Evolutionary conservation across 2,888 invertebrate species (phyloP), one percentile per base, ranked within the genome.

Genomic region (Mamestra brassicae): DNA sequence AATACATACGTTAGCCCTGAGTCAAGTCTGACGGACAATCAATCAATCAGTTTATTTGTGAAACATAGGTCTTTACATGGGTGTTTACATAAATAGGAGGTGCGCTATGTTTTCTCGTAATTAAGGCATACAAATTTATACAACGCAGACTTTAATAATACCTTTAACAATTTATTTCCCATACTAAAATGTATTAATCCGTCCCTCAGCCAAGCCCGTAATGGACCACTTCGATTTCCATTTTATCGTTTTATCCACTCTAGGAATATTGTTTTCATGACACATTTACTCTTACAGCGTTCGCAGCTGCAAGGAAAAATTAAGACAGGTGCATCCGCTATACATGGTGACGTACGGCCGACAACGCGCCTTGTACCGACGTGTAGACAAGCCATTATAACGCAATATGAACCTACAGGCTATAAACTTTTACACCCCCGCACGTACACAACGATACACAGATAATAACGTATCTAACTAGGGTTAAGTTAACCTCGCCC

Each of bases 401-500:
- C 74, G 67, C 77, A 77, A 81, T 81, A 83, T 85, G 68, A 76
- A 78, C 47, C 76, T 76, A 79, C 68, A 78, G 62, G 68, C 76
- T 72, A 79, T 80, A 81, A 84, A 86, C 77, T 84, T 83, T 84
- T 84, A 85, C 79, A 79, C 75, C 63, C 63, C 70, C 64, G 60
- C 84, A 86, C 79, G 77, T 81, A 83, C 66, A 80, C 77, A 81
- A 55, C 69, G 69, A 77, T 73, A 75, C 69, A 55, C 77, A 78
- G 77, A 79, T 80, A 82, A 84, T 83, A 83, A 71, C 81, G 78
- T 79, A 80, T 74, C 74, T 84, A 85, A 80, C 77, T 76, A 78
- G 68, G 82, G 86, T 86, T 86, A 83, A 83, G 75, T 73, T 76
- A 86, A 85, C 76, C 80, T 78, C 75, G 73, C 71, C 64, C 78